Percentiles rank a stretch among this genome's conserved stretches.
Conservation (phyloP, 2,113 vertebrate genomes). For the Carassius gibelio region DNA sequence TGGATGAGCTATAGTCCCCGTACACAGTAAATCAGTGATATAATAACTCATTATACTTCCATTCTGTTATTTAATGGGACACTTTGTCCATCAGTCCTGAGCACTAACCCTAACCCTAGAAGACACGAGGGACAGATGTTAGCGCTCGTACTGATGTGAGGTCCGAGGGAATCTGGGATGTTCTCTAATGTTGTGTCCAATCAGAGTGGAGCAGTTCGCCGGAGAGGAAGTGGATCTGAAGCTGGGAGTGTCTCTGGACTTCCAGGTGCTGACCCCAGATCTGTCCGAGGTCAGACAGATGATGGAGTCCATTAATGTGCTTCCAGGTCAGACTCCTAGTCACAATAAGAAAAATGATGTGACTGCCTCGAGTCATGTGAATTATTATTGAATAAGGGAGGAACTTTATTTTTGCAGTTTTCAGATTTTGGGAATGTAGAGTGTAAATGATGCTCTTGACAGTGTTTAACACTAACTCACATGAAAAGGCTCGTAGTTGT, state of each 20-base stretch:
- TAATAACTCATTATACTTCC: neutral
- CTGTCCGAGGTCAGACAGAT: constrained; percentile 87
- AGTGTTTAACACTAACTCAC: neutral
- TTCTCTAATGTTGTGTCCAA: neutral
- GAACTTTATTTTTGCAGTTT: neutral
- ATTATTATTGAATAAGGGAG: neutral
- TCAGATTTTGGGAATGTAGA: neutral
- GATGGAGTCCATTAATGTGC: constrained; percentile 86
- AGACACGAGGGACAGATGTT: neutral
- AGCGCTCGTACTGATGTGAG: neutral
- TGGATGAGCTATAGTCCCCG: too few species aligned
- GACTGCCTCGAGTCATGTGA: neutral
- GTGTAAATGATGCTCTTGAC: neutral
- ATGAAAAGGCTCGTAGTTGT: too few species aligned
- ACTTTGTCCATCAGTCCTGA: neutral
- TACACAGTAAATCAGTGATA: neutral
- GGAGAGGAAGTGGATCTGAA: constrained; percentile 79
- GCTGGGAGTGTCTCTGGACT: constrained; percentile 77
- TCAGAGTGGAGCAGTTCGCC: constrained; percentile 84
- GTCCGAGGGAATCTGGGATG: neutral
- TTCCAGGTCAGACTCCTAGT: constrained; percentile 78
- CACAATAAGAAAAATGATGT: neutral
- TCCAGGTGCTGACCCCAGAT: constrained; percentile 80
- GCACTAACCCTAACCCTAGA: neutral
- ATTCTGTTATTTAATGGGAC: neutral